A percentile compares a stretch with the other conserved stretches of the same genome.
Evolutionary conservation across 2,797 vertebrate genomes (phyloP).

Genomic region (Fringilla coelebs): DNA sequence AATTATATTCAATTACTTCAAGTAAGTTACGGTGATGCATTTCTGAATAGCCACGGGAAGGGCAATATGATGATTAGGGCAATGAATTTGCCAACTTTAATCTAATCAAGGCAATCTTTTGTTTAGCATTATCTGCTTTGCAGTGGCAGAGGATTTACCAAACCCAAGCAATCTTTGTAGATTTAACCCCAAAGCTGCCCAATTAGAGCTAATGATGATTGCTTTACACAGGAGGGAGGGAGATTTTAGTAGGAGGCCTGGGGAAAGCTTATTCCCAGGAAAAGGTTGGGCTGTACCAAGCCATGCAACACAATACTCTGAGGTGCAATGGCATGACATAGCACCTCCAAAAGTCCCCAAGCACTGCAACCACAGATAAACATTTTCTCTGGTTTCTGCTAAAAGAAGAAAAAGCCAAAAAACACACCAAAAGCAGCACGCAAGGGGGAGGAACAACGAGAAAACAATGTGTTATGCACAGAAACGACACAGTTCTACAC

Average conservation of each 20-base stretch:
- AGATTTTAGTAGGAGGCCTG: not conserved
- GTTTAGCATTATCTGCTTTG: slow-evolving; percentile 60
- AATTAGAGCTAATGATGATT: slow-evolving; percentile 4
- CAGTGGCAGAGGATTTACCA: slow-evolving; percentile 59
- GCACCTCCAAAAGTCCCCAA: not conserved
- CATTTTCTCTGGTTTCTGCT: not conserved
- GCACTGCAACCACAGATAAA: not conserved
- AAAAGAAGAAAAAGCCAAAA: not conserved
- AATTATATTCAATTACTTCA: slow-evolving; percentile 71
- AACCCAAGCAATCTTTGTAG: slow-evolving; percentile 39
- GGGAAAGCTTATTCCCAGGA: not conserved
- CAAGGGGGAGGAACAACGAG: not conserved
- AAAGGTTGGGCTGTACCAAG: not conserved
- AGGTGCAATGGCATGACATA: accelerated
- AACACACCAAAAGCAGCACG: not conserved
- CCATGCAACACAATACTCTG: accelerated
- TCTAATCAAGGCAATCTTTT: slow-evolving; percentile 54
- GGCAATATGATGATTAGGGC: slow-evolving; percentile 50
- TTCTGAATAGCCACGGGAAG: slow-evolving; percentile 43
- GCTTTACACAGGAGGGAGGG: not conserved
- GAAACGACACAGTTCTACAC: not conserved
- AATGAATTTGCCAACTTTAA: slow-evolving; percentile 64
- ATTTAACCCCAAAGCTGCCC: slow-evolving; percentile 52
- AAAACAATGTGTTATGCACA: not conserved
- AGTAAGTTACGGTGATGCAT: slow-evolving; percentile 57